Evolutionary conservation across 2,113 vertebrate genomes (phyloP).

Genomic region (Chelonoidis abingdonii): DNA sequence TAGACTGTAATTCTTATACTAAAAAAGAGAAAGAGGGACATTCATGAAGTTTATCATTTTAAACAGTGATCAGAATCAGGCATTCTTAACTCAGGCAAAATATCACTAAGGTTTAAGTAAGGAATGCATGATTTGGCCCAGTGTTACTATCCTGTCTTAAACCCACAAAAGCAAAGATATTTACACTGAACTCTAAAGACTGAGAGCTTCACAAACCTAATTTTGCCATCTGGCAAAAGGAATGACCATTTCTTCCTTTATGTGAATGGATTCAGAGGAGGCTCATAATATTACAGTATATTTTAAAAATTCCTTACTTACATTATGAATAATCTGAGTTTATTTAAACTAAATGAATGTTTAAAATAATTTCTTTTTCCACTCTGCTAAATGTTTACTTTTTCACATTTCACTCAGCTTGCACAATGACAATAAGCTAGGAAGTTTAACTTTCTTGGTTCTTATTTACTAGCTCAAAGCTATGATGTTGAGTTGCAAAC

Average conservation of each 20-base stretch:
- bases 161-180: not conserved
- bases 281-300: not conserved
- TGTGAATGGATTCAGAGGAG: not conserved
- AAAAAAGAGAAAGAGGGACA: no score
- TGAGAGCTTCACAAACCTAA: not conserved
- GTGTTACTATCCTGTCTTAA: not conserved
- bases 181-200: not conserved
- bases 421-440: not conserved
- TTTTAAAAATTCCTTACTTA: not conserved
- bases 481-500: not conserved
- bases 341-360: not conserved
- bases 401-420: not conserved
- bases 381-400: not conserved
- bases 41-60: not conserved
- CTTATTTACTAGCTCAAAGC: not conserved
- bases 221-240: not conserved
- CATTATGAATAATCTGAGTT: not conserved
- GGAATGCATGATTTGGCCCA: not conserved
- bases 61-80: not conserved
- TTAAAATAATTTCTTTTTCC: not conserved
- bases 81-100: not conserved
- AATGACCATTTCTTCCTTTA: rapidly evolving
- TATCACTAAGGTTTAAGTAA: not conserved
- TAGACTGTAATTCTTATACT: not conserved
- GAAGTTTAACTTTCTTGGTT: not conserved